Evolutionary conservation across 2,113 vertebrate genomes (phyloP).

Genomic region (Scomber japonicus): DNA sequence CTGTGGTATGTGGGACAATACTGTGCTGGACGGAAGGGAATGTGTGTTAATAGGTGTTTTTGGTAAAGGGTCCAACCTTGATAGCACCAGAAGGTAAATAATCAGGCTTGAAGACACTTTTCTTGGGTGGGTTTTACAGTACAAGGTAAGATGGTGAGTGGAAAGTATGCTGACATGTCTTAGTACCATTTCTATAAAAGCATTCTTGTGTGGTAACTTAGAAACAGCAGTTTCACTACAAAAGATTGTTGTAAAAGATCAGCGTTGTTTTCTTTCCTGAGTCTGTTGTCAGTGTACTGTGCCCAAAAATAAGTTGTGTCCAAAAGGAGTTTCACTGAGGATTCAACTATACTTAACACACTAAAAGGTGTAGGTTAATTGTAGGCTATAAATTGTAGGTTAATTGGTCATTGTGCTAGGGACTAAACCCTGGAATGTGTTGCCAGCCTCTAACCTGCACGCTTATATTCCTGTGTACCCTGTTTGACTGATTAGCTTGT

Average conservation of each 20-base stretch:
- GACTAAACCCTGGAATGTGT: conserved; percentile 74
- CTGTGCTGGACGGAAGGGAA: conserved; percentile 51
- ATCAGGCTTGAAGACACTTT: conserved; percentile 42
- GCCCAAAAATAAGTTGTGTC: conserved; percentile 5
- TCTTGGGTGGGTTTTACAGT: conserved; percentile 33
- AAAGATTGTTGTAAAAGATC: conserved; percentile 62
- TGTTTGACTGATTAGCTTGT: conserved; percentile 40
- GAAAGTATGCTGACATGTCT: conserved; percentile 37
- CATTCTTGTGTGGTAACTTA: conserved; percentile 27
- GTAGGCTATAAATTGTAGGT: conserved; percentile 19
- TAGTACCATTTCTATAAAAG: conserved; percentile 58
- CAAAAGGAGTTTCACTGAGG: conserved; percentile 40
- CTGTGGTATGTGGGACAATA: conserved; percentile 40
- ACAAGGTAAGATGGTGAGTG: conserved; percentile 45
- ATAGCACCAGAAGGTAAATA: conserved; percentile 60
- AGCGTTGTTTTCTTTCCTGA: conserved; percentile 75
- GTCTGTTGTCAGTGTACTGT: conserved; percentile 51
- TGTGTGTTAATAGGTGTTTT: conserved; percentile 45
- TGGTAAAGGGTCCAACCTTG: conserved; percentile 39
- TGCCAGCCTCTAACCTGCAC: conserved; percentile 49
- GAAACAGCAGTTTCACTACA: conserved; percentile 49
- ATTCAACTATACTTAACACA: conserved; percentile 14
- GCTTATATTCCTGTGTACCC: conserved; percentile 57
- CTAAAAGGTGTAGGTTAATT: conserved; percentile 21
- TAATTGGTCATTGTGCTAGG: conserved; percentile 63